Evolutionary conservation across 1,140 invertebrate species (phyloP).

Genomic region (Psilanteris sp.): DNA sequence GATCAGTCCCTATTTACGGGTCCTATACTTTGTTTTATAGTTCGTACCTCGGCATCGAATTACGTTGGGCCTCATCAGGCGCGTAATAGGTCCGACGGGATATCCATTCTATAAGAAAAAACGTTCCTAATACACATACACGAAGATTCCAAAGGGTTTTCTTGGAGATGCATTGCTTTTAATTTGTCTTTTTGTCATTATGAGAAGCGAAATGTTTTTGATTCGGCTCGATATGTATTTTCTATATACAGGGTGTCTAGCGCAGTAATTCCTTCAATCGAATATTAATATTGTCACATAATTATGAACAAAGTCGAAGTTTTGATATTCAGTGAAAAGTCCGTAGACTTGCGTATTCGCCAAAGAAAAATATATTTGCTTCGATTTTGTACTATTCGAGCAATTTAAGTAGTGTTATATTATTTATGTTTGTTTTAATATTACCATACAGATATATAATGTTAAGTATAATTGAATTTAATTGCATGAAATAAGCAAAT

Average conservation of each 20-base stretch:
- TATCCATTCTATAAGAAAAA: conserved; percentile 72
- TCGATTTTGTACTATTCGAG: too few relatives aligned
- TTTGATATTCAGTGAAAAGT: too few relatives aligned
- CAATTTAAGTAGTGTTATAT: too few relatives aligned
- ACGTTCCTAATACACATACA: conserved; percentile 11
- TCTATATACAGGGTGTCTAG: conserved; percentile 28
- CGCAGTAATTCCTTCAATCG: too few relatives aligned
- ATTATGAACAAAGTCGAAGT: too few relatives aligned
- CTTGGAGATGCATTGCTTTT: conserved; percentile 30
- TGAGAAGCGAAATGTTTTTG: conserved; percentile 15
- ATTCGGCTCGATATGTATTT: conserved; percentile 10
- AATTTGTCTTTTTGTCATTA: conserved; percentile 29
- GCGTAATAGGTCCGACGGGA: conserved; percentile 66
- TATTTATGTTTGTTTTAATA: too few relatives aligned
- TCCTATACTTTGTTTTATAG: conserved; percentile 70
- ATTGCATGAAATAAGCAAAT: too few relatives aligned
- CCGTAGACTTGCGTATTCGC: too few relatives aligned
- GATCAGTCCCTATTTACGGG: conserved; percentile 41
- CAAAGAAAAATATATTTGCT: too few relatives aligned
- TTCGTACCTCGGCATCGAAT: conserved; percentile 64
- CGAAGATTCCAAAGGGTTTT: conserved; percentile 41
- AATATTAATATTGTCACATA: too few relatives aligned
- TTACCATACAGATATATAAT: too few relatives aligned
- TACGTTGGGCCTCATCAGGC: conserved; percentile 64
- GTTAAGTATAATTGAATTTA: too few relatives aligned